Evolutionary conservation across 2,113 vertebrate species (phyloP).

Genomic region (Sinocyclocheilus grahami): DNA sequence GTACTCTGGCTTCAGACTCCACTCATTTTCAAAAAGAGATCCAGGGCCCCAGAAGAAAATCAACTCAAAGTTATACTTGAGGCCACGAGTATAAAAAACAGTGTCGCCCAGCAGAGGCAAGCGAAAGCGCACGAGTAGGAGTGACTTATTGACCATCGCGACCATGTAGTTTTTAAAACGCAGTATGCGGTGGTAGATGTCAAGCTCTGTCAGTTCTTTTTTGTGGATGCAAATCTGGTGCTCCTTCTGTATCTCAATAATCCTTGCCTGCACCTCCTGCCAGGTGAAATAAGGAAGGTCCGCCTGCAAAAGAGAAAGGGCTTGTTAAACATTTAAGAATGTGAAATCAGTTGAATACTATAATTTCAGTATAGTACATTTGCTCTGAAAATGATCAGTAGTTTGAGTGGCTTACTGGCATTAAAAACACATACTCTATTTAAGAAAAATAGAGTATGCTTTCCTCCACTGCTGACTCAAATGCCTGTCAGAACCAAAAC

Average conservation of each 20-base stretch:
- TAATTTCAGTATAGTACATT: neutral
- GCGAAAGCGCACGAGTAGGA: conserved; percentile 90
- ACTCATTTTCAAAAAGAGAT: conserved; percentile 95
- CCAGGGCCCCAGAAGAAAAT: conserved; percentile 98
- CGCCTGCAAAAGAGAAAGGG: conserved; percentile 72
- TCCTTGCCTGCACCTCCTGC: conserved; percentile 96
- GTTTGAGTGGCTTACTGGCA: neutral
- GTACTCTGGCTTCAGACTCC: conserved; percentile 95
- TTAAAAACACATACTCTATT: neutral
- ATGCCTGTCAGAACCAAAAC: too few species aligned
- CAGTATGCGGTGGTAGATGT: conserved; percentile 96
- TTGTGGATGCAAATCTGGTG: conserved; percentile 99
- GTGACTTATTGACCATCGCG: conserved; percentile 97
- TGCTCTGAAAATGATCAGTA: neutral
- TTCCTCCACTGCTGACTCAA: neutral
- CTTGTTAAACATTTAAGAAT: neutral
- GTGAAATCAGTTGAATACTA: neutral
- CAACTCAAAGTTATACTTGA: conserved; percentile 99
- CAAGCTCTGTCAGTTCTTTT: conserved; percentile 92
- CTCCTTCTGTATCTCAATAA: conserved; percentile 97
- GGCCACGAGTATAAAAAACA: conserved; percentile 92
- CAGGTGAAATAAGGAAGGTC: conserved; percentile 94
- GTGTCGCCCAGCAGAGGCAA: conserved; percentile 85
- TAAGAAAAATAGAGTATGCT: neutral
- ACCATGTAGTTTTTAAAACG: conserved; percentile 99